Percentiles rank a stretch among this genome's conserved stretches.
phyloP scores from a whole-genome alignment of 2,797 vertebrate genomes.

The Microcaecilia unicolor region DNA sequence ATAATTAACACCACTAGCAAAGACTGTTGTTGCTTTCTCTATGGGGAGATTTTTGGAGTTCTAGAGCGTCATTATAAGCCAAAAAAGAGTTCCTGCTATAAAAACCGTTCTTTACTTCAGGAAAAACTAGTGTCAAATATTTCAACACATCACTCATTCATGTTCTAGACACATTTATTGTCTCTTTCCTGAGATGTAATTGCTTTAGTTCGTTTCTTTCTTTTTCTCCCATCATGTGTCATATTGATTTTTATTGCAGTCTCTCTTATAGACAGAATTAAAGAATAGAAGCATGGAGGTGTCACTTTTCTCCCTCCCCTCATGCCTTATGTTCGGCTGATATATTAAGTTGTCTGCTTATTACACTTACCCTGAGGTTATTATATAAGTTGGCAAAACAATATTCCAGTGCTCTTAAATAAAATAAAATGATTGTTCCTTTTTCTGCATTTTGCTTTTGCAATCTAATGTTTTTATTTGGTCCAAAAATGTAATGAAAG shows the following conservation, averaged over 20 bases:
- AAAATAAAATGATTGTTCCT: slow-evolving; percentile 1
- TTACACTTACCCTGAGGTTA: background rate
- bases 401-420: slow-evolving; percentile 15
- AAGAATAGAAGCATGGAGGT: background rate
- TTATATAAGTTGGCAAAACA: slow-evolving; percentile 12
- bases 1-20: too few relatives aligned
- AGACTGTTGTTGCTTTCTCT: too few relatives aligned
- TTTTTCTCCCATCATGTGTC: slow-evolving; percentile 13
- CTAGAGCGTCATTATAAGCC: too few relatives aligned
- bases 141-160: slow-evolving; percentile 22
- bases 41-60: too few relatives aligned
- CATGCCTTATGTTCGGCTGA: slow-evolving; percentile 4
- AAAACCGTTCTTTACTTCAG: slow-evolving; percentile 15
- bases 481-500: too few relatives aligned
- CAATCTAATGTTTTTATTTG: too few relatives aligned
- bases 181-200: slow-evolving; percentile 28
- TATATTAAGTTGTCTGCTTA: background rate
- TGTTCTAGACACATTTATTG: slow-evolving; percentile 11
- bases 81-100: background rate
- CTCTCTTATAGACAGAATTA: slow-evolving; percentile 4
- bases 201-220: slow-evolving; percentile 14
- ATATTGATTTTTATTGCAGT: background rate
- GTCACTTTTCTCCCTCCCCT: slow-evolving; percentile 1
- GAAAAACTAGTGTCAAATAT: slow-evolving; percentile 28
- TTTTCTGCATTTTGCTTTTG: too few relatives aligned